Evolutionary conservation across 2,113 vertebrate species (phyloP), one percentile per base, ranked within the genome.

Genomic region (Callospermophilus lateralis): DNA sequence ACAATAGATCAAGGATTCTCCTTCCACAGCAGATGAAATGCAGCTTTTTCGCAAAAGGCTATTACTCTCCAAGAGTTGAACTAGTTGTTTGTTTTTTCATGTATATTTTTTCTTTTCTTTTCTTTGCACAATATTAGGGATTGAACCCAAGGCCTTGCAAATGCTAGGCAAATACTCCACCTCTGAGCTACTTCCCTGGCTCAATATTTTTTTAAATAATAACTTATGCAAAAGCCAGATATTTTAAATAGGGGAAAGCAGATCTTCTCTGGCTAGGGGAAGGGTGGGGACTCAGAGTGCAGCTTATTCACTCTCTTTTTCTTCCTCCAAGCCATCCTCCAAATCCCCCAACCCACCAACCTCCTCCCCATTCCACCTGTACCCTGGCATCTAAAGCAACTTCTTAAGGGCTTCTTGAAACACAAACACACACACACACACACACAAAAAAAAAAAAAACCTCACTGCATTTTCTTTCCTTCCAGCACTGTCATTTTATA

Each of bases 21-120:
- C 28, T 65, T 53, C 51, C 45, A 32, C 4, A 39, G 79, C 84
- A 83, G 30, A 76, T 20, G 30, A 93, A 92, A 86, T 7, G 58
- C 45, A 72, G 51, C 26, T 24, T 92, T 76, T 95, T 19, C 92
- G 8, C 26, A 92, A 73, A n/a, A 86, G 20, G n/a, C 55, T 93
- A 32, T 63, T 72, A 53, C 45, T 92, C 58, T 81, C 70, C 42
- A 17, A 32, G 58, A 22, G 12, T 4, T 34, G 26, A 15, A 76
- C 39, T 55, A 30, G 12, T 37, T 72, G 32, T 67, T 84, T 55
- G 37, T 37, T 37, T 30, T 24, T 67, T 19, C 30, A 58, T 8
- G 8, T 58, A 19, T 55, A 17, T 28, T 63, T 20, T 34, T 81
- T 12, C 28, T 48, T 13, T 42, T 34, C 63, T 55, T 55, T 24